Evolutionary conservation across 2,888 invertebrate species (phyloP).

Genomic region (Tipula lateralis): DNA sequence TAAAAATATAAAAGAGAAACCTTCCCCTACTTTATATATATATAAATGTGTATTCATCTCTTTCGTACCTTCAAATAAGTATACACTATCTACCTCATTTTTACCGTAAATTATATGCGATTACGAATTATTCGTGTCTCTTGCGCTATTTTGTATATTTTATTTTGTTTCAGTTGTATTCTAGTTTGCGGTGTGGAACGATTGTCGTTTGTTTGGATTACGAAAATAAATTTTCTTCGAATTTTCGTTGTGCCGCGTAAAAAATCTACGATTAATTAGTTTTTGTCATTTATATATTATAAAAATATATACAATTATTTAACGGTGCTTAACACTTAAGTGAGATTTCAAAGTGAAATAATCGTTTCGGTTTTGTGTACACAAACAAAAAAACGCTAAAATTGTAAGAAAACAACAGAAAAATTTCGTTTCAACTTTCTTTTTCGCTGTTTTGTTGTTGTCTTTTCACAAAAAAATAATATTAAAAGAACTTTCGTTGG

Average conservation of each 20-base stretch:
- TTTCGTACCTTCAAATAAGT: background rate
- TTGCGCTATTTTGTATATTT: background rate
- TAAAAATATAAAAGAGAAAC: background rate
- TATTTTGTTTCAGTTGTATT: background rate
- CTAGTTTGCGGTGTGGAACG: background rate
- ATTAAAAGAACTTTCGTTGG: background rate
- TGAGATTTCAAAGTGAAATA: background rate
- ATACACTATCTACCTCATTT: background rate
- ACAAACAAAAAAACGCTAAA: background rate
- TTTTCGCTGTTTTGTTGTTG: background rate
- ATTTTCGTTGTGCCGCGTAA: background rate
- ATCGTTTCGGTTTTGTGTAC: background rate
- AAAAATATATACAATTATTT: background rate
- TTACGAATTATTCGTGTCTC: background rate
- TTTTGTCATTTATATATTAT: background rate
- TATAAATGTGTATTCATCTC: background rate
- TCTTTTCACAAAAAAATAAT: background rate
- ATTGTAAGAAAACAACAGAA: background rate
- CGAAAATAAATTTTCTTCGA: background rate
- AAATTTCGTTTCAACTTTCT: background rate
- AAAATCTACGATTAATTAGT: background rate
- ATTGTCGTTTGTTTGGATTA: background rate
- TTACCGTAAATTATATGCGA: conserved; percentile 3
- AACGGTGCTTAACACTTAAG: background rate
- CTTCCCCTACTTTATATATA: background rate